Percentiles rank a stretch among this genome's conserved stretches.
Evolutionary conservation across 2,113 vertebrate species (phyloP).

Genomic region (Protomyctophum bolini): DNA sequence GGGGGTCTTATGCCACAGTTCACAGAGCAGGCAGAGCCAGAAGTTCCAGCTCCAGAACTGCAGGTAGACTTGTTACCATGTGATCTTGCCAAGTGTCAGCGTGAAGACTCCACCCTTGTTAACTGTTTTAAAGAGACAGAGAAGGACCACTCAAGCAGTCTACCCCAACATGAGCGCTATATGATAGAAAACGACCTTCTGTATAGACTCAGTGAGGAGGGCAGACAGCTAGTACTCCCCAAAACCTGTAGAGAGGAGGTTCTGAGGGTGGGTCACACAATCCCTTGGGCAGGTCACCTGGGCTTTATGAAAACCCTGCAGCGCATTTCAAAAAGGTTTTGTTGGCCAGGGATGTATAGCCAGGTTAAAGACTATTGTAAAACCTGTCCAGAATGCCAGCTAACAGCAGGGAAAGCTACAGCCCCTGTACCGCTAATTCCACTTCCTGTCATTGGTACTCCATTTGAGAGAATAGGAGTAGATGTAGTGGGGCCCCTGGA

Average conservation of each 20-base stretch:
- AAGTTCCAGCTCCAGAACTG: neutral
- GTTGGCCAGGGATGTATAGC: too few relatives aligned
- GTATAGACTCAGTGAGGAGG: neutral
- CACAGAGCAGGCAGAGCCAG: neutral
- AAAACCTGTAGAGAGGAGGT: neutral
- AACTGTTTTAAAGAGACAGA: neutral
- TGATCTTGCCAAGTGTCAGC: neutral
- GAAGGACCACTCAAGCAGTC: too few relatives aligned
- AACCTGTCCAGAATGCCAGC: too few relatives aligned
- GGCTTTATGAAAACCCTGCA: too few relatives aligned
- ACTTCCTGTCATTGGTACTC: too few relatives aligned
- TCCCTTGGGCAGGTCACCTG: slow-evolving; percentile 1
- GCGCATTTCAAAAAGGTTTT: too few relatives aligned
- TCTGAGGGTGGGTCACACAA: neutral
- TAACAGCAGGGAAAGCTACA: too few relatives aligned
- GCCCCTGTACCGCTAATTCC: too few relatives aligned
- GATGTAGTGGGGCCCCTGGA: too few relatives aligned
- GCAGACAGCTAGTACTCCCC: neutral
- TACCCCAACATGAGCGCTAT: too few relatives aligned
- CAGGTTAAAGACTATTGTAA: too few relatives aligned
- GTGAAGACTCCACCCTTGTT: neutral
- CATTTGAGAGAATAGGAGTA: too few relatives aligned
- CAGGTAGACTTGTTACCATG: neutral
- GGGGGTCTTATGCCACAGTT: neutral
- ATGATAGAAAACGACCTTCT: neutral